A percentile compares a stretch with the other conserved stretches of the same genome.
phyloP scores from a whole-genome alignment of 2,113 vertebrate species.

The Hemiscyllium ocellatum region DNA sequence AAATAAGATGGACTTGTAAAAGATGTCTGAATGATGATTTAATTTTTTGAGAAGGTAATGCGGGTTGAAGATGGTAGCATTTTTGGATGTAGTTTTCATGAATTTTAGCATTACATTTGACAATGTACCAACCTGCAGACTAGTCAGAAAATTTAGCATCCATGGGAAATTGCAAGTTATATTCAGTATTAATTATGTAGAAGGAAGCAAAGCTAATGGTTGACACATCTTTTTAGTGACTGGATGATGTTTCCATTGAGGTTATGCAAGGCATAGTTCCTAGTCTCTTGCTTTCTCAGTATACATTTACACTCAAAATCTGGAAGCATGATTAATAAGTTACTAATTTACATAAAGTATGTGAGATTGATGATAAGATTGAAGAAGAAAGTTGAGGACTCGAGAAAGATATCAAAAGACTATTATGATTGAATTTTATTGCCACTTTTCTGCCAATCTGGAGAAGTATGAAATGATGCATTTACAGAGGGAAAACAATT shows the following conservation, averaged over 20 bases:
- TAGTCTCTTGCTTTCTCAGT: not conserved
- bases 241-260: not conserved
- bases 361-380: not conserved
- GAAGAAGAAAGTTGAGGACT: not conserved
- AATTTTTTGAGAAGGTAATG: not conserved
- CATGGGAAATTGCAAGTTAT: not conserved
- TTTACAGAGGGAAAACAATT: not conserved
- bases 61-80: not conserved
- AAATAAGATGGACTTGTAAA: not conserved
- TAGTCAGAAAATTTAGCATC: not conserved
- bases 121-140: not conserved
- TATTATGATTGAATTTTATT: no score
- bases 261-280: not conserved
- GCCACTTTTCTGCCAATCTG: no score
- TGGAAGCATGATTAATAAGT: not conserved
- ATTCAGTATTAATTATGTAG: not conserved
- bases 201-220: not conserved
- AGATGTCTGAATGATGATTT: not conserved
- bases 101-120: not conserved
- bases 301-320: not conserved
- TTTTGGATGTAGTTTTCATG: not conserved
- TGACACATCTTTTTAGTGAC: not conserved
- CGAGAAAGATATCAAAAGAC: not conserved
- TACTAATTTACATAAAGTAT: not conserved
- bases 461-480: not conserved